Conservation (phyloP, 2,113 vertebrate genomes). For the Laterallus jamaicensis region DNA sequence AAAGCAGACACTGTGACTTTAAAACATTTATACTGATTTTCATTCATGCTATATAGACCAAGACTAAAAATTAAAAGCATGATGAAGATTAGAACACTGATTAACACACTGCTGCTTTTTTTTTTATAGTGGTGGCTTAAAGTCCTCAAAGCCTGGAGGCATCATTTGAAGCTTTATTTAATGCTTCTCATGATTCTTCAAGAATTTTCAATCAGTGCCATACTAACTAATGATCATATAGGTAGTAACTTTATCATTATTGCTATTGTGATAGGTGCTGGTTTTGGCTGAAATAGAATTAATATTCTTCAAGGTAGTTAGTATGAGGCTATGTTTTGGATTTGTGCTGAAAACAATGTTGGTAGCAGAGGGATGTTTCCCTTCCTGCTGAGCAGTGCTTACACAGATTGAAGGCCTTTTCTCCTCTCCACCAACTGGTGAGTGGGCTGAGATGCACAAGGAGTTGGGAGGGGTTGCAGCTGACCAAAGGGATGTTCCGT, state of each 20-base stretch:
- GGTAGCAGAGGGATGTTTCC: too few species aligned
- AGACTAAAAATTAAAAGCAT: background rate
- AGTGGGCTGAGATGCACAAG: too few species aligned
- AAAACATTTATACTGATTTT: background rate
- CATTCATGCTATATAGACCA: background rate
- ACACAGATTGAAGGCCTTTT: too few species aligned
- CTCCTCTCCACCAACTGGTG: too few species aligned
- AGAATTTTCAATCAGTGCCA: slow-evolving; percentile 2
- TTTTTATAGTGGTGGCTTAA: slow-evolving; percentile 25
- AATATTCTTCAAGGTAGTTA: too few species aligned
- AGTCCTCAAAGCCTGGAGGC: background rate
- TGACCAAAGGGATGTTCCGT: too few species aligned
- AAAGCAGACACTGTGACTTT: background rate
- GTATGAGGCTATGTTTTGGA: too few species aligned
- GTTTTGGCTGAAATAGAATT: too few species aligned
- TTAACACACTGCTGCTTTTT: slow-evolving; percentile 12
- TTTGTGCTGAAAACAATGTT: too few species aligned
- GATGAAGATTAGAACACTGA: background rate
- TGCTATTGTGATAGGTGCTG: background rate
- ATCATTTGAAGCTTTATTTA: slow-evolving; percentile 39
- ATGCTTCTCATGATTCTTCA: background rate
- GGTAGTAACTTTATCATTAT: background rate
- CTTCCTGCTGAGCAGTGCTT: too few species aligned
- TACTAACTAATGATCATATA: background rate
- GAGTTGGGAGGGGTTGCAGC: too few species aligned